Base-by-base conservation (phyloP, 2,797 vertebrate species). In the Rhynchonycteris naso region DNA sequence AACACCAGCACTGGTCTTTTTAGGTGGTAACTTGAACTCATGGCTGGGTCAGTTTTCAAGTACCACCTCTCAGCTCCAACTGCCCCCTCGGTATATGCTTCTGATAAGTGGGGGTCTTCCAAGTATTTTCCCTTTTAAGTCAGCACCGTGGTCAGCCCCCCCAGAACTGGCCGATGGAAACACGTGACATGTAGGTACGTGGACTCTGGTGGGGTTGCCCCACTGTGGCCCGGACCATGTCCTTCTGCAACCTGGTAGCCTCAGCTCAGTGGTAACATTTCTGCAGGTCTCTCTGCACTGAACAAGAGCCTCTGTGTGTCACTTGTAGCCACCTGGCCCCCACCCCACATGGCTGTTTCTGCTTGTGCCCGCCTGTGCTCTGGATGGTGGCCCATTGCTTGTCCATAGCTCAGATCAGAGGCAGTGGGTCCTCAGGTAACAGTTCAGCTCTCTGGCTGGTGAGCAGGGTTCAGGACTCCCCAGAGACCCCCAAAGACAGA, bases 311-410 rank as follows among this genome's bases (percentile, higher is more conserved):
- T 2, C 69, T 18, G 10, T 5, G 8, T 4, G 61, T 5, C 58
- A 5, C 18, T 13, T 4, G 13, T 2, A 5, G 24, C 59, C 74
- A 7, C 1, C 14, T 50, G 7, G 4, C 50, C 18, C 24, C 13
- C 2, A 3, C 3, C n/a, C 56, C 15, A 10, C 19, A 2, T 8
- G 7, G 1, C 18, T 15, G 50, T 43, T 43, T 43, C 6, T 47
- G 26, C 24, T n/a, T 30, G 18, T 18, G 43, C 50, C 1, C 0
- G 1, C 35, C 38, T 1, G 2, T 2, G 0, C 7, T 4, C 52
- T 4, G n/a, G 30, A 75, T 19, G 24, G n/a, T 1, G 14, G 7
- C 19, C 66, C 30, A 1, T 22, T 16, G 19, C 33, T 11, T n/a
- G n/a, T 3, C 75, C 59, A 1, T 35, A 43, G 21, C 16, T 24